These are phyloP conservation scores for Odontesthes bonariensis DNA, from an alignment of 2,113 vertebrate genomes.

Conservation along the genomic window DNA sequence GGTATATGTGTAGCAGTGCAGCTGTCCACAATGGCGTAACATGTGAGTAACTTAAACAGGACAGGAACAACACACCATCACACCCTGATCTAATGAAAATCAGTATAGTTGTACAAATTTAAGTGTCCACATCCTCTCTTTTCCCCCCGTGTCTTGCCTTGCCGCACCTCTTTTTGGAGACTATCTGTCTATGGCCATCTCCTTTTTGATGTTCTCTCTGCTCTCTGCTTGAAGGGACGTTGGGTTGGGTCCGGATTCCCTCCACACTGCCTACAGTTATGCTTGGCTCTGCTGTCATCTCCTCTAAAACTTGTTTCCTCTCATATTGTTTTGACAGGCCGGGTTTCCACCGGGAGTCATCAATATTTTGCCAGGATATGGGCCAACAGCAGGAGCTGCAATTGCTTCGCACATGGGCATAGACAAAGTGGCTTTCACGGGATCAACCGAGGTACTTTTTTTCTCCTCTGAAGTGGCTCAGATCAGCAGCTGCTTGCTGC, in stretches of 20 bases:
- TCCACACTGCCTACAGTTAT: constrained; percentile 73
- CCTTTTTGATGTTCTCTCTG: constrained; percentile 75
- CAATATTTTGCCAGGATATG: constrained; percentile 99
- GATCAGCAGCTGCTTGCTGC: constrained; percentile 42
- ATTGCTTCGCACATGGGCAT: constrained; percentile 95
- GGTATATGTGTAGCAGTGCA: not conserved
- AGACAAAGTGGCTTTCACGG: constrained; percentile 99
- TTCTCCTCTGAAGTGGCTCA: constrained; percentile 8
- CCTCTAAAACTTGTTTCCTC: constrained; percentile 82
- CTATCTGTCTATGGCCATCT: constrained; percentile 68
- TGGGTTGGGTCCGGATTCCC: constrained; percentile 80
- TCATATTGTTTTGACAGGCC: constrained; percentile 90
- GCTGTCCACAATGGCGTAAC: constrained; percentile 29
- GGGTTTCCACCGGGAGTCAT: constrained; percentile 98
- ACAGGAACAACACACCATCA: constrained; percentile 23
- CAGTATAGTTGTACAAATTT: constrained; percentile 44
- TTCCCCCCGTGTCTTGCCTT: constrained; percentile 40
- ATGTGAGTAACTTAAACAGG: constrained; percentile 32
- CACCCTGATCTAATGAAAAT: constrained; percentile 39
- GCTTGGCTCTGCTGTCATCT: constrained; percentile 79
- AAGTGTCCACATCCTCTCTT: constrained; percentile 50
- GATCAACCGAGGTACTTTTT: constrained; percentile 92
- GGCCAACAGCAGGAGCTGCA: constrained; percentile 93
- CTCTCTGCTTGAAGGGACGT: constrained; percentile 72
- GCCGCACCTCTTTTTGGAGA: constrained; percentile 69